These are phyloP conservation scores for Aplocera efformata DNA, from an alignment of 2,888 invertebrate species.

Conservation along the genomic window DNA sequence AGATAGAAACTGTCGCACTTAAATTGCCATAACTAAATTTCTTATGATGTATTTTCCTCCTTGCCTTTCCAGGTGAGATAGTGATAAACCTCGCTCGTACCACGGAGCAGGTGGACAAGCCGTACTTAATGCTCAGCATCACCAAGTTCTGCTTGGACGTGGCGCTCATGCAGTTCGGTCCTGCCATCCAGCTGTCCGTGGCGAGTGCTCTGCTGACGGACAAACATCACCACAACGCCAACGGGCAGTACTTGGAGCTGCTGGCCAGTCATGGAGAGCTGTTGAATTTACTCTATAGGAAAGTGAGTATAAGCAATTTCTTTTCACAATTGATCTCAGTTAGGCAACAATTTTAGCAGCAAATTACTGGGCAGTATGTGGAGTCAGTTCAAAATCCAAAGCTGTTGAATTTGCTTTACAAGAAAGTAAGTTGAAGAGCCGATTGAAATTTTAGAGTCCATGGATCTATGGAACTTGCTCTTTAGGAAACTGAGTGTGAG, in stretches of 20 bases:
- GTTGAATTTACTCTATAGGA: slow-evolving; percentile 86
- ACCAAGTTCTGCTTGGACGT: slow-evolving; percentile 86
- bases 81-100: slow-evolving; percentile 84
- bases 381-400: slow-evolving; percentile 86
- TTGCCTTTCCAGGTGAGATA: slow-evolving; percentile 72
- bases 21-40: too few relatives aligned
- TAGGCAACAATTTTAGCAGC: too few relatives aligned
- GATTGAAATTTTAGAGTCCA: too few relatives aligned
- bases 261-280: slow-evolving; percentile 85
- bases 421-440: slow-evolving; percentile 83
- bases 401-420: slow-evolving; percentile 85
- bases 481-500: too few relatives aligned
- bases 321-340: too few relatives aligned
- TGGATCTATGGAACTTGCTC: too few relatives aligned
- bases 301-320: slow-evolving; percentile 77
- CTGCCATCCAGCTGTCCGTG: slow-evolving; percentile 84
- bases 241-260: slow-evolving; percentile 89
- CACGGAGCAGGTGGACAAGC: slow-evolving; percentile 83
- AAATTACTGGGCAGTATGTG: slow-evolving; percentile 89
- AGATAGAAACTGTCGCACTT: too few relatives aligned
- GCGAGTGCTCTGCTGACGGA: slow-evolving; percentile 80
- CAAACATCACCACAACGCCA: slow-evolving; percentile 86
- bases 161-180: slow-evolving; percentile 89
- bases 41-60: too few relatives aligned
- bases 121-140: slow-evolving; percentile 87